A percentile compares a stretch with the other conserved stretches of the same genome.
These are phyloP conservation scores for Anguilla anguilla DNA, from an alignment of 2,797 vertebrate species.

Conservation along the genomic window DNA sequence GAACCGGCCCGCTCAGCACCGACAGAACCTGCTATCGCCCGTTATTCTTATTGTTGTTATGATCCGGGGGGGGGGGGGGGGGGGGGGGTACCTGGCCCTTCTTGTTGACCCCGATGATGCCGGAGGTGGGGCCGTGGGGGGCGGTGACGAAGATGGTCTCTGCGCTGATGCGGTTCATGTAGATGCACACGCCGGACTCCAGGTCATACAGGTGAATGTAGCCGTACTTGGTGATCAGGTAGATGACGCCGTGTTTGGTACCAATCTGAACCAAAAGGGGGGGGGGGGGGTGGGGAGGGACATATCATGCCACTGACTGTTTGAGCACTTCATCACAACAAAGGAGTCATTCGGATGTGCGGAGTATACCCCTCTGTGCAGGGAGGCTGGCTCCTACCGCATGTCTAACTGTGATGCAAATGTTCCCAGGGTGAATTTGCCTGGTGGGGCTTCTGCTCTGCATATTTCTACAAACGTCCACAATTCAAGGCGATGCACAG, in stretches of 20 bases:
- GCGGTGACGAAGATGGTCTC: conserved; percentile 95
- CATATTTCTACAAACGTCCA: background rate
- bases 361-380: too few species aligned
- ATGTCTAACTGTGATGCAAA: background rate
- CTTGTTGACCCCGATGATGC: conserved; percentile 95
- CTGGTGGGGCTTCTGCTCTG: background rate
- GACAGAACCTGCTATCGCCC: background rate
- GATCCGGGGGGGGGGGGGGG: background rate
- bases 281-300: background rate
- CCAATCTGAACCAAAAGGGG: conserved; percentile 75
- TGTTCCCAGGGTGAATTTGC: background rate
- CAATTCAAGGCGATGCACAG: background rate
- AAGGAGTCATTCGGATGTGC: background rate
- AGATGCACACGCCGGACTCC: conserved; percentile 91
- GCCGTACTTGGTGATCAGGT: conserved; percentile 92
- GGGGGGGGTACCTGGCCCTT: conserved; percentile 83
- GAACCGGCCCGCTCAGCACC: background rate
- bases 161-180: conserved; percentile 92
- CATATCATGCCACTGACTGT: background rate
- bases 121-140: conserved; percentile 86
- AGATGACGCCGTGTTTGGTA: conserved; percentile 87
- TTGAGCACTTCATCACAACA: background rate
- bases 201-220: conserved; percentile 93
- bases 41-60: too few species aligned
- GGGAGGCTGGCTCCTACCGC: too few species aligned